A percentile compares a stretch with the other conserved stretches of the same genome.
phyloP scores from a whole-genome alignment of 2,888 invertebrate species.

The Galerucella nymphaeae region DNA sequence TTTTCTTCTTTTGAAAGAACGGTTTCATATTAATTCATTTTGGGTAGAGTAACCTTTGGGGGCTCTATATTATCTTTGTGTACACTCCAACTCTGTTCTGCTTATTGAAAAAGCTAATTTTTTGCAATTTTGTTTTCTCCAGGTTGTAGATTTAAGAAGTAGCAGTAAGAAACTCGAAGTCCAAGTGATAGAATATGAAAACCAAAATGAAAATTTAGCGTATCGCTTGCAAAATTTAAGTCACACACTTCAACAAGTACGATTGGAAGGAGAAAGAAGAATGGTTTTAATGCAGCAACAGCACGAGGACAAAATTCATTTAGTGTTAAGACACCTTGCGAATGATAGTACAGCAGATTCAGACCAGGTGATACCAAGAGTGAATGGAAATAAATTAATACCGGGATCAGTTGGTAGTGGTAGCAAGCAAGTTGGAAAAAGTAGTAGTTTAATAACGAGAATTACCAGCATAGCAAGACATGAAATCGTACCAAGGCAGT shows the following conservation, averaged over 20 bases:
- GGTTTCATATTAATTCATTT: too few relatives aligned
- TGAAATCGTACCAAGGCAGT: constrained; percentile 69
- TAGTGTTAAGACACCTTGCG: constrained; percentile 68
- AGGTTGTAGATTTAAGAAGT: constrained; percentile 71
- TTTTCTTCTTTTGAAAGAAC: too few relatives aligned
- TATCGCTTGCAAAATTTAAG: constrained; percentile 77
- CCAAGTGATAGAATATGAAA: constrained; percentile 76
- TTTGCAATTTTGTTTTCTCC: neutral
- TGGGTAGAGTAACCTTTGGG: too few relatives aligned
- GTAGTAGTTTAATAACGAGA: constrained; percentile 67
- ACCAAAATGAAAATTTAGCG: constrained; percentile 78
- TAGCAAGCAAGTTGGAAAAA: constrained; percentile 63
- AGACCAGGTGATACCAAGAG: constrained; percentile 42
- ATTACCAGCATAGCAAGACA: constrained; percentile 64
- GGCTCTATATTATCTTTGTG: too few relatives aligned
- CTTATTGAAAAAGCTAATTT: too few relatives aligned
- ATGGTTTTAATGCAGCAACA: constrained; percentile 72
- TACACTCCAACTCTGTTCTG: too few relatives aligned
- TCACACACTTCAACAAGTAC: constrained; percentile 74
- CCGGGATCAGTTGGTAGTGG: constrained; percentile 51
- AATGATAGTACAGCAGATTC: constrained; percentile 55
- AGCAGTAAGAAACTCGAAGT: constrained; percentile 73
- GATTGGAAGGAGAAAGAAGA: constrained; percentile 73
- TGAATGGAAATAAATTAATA: constrained; percentile 48
- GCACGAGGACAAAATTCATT: constrained; percentile 73